Base-by-base conservation (phyloP, 2,888 invertebrate species). In the Alloscopus bannaensis region DNA sequence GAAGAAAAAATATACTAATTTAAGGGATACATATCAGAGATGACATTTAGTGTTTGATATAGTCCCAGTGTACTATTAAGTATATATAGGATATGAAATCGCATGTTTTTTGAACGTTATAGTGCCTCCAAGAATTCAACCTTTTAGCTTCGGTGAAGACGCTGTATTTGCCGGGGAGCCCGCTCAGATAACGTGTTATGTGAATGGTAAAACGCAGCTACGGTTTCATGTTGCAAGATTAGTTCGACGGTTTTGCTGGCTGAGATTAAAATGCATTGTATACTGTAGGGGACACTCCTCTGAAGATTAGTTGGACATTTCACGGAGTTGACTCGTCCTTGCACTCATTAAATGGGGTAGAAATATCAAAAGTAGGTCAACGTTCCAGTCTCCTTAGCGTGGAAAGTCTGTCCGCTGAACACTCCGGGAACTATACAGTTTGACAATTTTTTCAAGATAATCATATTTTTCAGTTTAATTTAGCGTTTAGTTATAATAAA, bases 341-440 rank as follows among this genome's bases (percentile, higher is more conserved):
- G 62, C 89, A 88, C 26, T 20, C 79, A 11, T 40, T 71, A 42
- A 73, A 57, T 86, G 85, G 83, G 18, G 83, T 84, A 50, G 87
- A 84, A 55, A 86, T 86, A 42, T 85, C 84, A 55, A 86, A 87
- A 75, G 88, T 89, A 79, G 92, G 92, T 87, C 90, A 91, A 87
- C 90, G 90, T 85, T 91, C 91, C 87, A 92, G 91, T 86, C 91
- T 92, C 55, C 84, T 89, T 87, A 90, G 69, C 57, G 83, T 86
- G 59, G 83, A 83, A 22, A 65, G 81, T 18, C 82, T 87, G 45
- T 77, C 82, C n/a, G 85, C 83, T 6, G 72, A 81, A 28, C 87
- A 87, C 75, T 80, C 86, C 24, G 93, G 93, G 87, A 92, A 91
- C 88, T 93, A 92, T 87, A 89, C 90, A 11, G 82, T 92, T n/a